phyloP scores from a whole-genome alignment of 2,113 vertebrate genomes.

The Peromyscus leucopus region DNA sequence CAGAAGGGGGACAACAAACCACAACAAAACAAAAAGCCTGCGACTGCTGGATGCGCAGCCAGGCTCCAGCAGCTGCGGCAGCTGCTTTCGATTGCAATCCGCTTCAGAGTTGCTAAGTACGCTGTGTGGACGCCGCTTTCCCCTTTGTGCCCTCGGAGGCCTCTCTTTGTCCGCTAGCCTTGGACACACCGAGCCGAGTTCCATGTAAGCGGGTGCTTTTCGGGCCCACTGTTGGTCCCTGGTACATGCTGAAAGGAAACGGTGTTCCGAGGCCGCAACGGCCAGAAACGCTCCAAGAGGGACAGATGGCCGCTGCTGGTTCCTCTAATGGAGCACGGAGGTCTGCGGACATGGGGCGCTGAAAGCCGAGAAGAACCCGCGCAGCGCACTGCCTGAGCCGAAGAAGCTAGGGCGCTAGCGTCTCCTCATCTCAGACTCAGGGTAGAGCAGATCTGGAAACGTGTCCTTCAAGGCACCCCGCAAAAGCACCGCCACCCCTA shows the following conservation, averaged over 20 bases:
- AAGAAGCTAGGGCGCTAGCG: neutral
- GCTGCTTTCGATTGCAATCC: neutral
- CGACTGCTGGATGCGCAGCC: neutral
- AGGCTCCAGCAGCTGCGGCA: neutral
- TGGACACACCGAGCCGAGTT: neutral
- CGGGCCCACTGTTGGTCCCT: neutral
- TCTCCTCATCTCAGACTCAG: no score
- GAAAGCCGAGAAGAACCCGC: neutral
- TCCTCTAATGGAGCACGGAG: rapidly evolving
- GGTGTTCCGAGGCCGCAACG: neutral
- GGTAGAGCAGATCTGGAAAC: neutral
- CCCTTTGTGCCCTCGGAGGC: neutral
- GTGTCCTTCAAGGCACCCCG: rapidly evolving
- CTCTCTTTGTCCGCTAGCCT: neutral
- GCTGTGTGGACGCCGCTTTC: neutral
- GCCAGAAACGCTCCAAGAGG: neutral
- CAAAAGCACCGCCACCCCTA: neutral
- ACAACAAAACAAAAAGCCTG: neutral
- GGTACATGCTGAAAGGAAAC: no score
- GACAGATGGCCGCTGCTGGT: neutral
- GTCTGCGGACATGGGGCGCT: rapidly evolving
- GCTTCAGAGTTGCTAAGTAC: rapidly evolving
- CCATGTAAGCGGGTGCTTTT: neutral
- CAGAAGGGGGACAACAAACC: neutral
- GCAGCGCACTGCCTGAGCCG: rapidly evolving